These are phyloP conservation scores for Pangasius krempfi DNA, from an alignment of 2,797 vertebrate species.

Conservation along the genomic window DNA sequence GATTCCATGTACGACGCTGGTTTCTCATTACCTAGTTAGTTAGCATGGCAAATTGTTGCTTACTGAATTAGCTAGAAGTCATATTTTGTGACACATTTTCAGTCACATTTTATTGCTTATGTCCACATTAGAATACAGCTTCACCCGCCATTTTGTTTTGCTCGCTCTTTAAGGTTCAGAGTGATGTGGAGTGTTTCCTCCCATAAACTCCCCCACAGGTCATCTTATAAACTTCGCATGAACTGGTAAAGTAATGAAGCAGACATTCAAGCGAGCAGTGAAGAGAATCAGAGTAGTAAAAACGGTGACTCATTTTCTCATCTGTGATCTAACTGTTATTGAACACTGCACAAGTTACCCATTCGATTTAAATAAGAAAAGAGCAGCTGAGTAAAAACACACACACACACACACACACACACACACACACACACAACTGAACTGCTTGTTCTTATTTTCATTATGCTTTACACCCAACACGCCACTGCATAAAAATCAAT, in stretches of 20 bases:
- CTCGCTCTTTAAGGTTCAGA: neutral
- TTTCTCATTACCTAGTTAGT: neutral
- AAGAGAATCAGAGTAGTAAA: neutral
- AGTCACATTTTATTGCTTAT: neutral
- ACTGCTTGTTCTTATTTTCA: slow-evolving; percentile 35
- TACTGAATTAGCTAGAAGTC: neutral
- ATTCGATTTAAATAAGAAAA: neutral
- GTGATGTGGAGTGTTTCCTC: neutral
- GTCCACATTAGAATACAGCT: neutral
- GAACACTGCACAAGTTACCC: neutral
- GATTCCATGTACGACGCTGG: neutral
- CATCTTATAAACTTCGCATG: neutral
- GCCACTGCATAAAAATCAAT: slow-evolving; percentile 47
- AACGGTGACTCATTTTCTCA: neutral
- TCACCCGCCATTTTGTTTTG: neutral
- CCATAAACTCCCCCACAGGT: neutral
- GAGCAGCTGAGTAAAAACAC: neutral
- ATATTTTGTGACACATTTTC: too few relatives aligned
- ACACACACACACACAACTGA: neutral
- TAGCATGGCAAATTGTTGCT: neutral
- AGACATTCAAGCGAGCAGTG: neutral
- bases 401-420: too few relatives aligned
- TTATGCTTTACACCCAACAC: slow-evolving; percentile 39
- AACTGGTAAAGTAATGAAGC: neutral
- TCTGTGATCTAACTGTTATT: neutral